phyloP scores from a whole-genome alignment of 23 tunicate species.

The Ascidia mentula region DNA sequence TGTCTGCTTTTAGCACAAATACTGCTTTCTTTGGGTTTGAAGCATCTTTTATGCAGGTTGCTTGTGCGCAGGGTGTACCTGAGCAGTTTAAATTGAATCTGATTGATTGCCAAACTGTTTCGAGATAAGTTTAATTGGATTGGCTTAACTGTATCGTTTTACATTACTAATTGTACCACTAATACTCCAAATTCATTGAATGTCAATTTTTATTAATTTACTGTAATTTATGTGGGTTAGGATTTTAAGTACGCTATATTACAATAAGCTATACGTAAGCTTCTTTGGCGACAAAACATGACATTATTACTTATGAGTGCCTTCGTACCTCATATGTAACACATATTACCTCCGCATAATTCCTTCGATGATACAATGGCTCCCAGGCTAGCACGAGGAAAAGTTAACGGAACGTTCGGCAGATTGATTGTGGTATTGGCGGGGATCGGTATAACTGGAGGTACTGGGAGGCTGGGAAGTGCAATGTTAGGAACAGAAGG shows the following conservation, averaged over 20 bases:
- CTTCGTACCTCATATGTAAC: not conserved
- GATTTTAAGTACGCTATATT: too few species aligned
- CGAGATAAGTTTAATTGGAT: not conserved
- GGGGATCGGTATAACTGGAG: not conserved
- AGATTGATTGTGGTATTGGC: not conserved
- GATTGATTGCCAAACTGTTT: not conserved
- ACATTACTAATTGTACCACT: not conserved
- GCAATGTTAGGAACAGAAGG: not conserved
- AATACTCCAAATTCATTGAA: not conserved
- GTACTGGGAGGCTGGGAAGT: not conserved
- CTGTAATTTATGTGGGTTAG: too few species aligned
- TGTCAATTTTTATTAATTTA: too few species aligned
- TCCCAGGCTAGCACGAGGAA: not conserved
- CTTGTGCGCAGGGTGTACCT: not conserved
- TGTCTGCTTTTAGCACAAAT: not conserved
- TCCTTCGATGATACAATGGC: not conserved
- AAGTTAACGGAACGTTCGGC: slow-evolving; percentile 1
- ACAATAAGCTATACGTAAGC: too few species aligned
- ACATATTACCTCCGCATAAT: not conserved
- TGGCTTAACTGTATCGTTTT: not conserved
- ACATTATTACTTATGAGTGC: not conserved
- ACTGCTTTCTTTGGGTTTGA: not conserved
- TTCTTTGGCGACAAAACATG: not conserved
- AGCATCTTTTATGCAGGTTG: not conserved
- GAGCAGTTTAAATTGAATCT: not conserved